Evolutionary conservation across 2,888 invertebrate species (phyloP).

Genomic region (Trachelus stipa): DNA sequence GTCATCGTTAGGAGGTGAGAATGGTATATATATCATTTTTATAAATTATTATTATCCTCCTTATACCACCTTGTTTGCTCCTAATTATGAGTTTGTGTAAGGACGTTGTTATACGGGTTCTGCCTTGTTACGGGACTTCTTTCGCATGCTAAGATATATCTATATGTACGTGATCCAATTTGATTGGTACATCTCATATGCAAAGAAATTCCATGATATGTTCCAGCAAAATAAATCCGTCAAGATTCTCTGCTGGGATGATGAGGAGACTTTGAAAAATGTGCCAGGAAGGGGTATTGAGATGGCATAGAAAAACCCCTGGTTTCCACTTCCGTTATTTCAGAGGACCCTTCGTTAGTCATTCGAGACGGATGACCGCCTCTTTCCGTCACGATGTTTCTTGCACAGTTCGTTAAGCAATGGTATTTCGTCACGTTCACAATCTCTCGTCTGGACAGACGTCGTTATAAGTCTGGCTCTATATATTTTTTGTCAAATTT

Average conservation of each 20-base stretch:
- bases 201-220: neutral
- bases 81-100: neutral
- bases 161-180: neutral
- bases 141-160: too few species aligned
- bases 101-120: neutral
- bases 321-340: slow-evolving; percentile 44
- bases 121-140: neutral
- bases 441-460: slow-evolving; percentile 16
- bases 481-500: neutral
- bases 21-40: too few species aligned
- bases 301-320: slow-evolving; percentile 30
- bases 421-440: slow-evolving; percentile 52
- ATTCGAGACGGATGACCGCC: slow-evolving; percentile 30
- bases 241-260: neutral
- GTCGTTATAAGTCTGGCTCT: neutral
- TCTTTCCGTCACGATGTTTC: slow-evolving; percentile 14
- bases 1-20: too few species aligned
- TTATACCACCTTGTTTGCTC: neutral
- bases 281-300: slow-evolving; percentile 14
- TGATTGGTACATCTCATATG: neutral
- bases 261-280: neutral
- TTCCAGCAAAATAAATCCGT: neutral
- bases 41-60: too few species aligned
- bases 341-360: slow-evolving; percentile 44
- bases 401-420: slow-evolving; percentile 57